These are phyloP conservation scores for Morone chrysops DNA, from an alignment of 2,113 vertebrate species.

Conservation along the genomic window DNA sequence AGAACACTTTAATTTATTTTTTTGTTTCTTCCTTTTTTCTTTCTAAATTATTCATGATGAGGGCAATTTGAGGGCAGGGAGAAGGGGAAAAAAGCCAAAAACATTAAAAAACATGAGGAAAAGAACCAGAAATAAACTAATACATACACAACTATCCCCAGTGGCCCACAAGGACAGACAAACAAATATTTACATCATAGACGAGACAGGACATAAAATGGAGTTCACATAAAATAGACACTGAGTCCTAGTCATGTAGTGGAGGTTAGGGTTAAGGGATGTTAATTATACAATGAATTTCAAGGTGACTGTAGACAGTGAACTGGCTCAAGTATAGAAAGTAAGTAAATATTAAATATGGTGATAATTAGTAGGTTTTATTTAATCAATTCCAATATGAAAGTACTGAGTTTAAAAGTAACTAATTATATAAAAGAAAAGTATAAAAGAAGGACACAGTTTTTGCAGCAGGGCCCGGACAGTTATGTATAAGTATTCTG, in stretches of 20 bases:
- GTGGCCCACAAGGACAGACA: not conserved
- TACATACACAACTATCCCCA: not conserved
- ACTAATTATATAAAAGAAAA: not conserved
- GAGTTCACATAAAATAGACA: not conserved
- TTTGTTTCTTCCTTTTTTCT: not conserved
- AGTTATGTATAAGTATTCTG: not conserved
- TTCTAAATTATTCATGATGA: conserved; percentile 32
- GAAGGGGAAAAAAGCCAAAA: not conserved
- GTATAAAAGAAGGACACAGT: not conserved
- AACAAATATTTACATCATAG: conserved; percentile 10
- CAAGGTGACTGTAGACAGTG: not conserved
- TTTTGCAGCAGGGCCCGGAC: not conserved
- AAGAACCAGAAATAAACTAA: not conserved
- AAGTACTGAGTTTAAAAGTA: not conserved
- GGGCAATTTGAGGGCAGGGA: not conserved
- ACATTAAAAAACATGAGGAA: conserved; percentile 1
- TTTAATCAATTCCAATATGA: not conserved
- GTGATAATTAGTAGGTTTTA: not conserved
- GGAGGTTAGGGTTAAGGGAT: not conserved
- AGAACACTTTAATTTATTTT: not conserved
- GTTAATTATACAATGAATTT: not conserved
- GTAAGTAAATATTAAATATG: not conserved
- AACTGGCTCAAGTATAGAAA: not conserved
- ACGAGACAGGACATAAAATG: not conserved
- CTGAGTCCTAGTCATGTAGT: too few species aligned